Evolutionary conservation across 2,797 vertebrate genomes (phyloP), one percentile per base, ranked within the genome.

Genomic region (Danio tinwini): DNA sequence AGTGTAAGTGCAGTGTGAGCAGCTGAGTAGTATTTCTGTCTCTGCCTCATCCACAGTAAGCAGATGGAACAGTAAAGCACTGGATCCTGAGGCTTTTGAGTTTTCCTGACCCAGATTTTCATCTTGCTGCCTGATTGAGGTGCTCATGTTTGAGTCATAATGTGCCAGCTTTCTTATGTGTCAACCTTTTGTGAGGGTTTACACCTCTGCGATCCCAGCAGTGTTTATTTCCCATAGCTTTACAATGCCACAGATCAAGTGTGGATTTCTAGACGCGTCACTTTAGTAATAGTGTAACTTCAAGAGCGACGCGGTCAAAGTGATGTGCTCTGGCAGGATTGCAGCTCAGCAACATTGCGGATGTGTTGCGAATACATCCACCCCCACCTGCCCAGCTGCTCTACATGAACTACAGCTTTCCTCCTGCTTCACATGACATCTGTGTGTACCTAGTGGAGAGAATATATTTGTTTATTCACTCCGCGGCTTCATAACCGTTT

Each of bases 401-500:
- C 56, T 67, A 44, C 39, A 58, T 29, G 52, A 29, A 76, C 45
- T 56, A 58, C 65, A 40, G n/a, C 45, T 59, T 53, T 65, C 45
- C 58, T 72, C 37, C 40, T 39, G 47, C 63, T 70, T 37, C 63
- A 45, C 10, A 55, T 56, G 47, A 65, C 29, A 69, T 83, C 69
- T 76, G 56, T 76, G 45, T 71, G 56, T 49, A 44, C 55, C 62
- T 21, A 16, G 64, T 69, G 59, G 78, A 68, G 71, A 73, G 62
- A 74, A 64, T 58, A 50, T 74, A 69, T 83, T 81, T 78, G 78
- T 78, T 78, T 70, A 75, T 74, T 11, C 16, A 76, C 44, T 61
- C 70, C 16, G 47, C 81, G 52, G 70, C 72, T 49, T 53, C 53
- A 53, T 81, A 71, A 72, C 50, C 6, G 39, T 80, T 64, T 65